Conservation (phyloP, 2,797 vertebrate genomes). For the Helicolenus hilgendorfi region DNA sequence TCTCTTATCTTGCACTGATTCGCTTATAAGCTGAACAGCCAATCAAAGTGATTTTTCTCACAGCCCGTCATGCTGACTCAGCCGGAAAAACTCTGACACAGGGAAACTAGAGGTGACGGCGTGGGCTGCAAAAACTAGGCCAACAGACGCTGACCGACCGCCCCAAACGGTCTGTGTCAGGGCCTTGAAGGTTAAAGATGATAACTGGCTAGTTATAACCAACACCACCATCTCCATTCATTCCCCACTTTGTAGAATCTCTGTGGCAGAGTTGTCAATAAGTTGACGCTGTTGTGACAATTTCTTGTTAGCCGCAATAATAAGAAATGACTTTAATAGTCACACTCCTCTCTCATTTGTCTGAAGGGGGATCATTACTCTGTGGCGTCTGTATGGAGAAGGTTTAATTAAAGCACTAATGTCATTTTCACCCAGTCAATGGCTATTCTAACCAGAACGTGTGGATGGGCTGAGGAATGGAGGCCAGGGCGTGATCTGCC, state of each 20-base stretch:
- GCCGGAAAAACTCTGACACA: no score
- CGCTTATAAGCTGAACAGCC: no score
- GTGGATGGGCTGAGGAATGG: conserved; percentile 47
- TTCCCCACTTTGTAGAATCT: not conserved
- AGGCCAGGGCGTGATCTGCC: conserved; percentile 52
- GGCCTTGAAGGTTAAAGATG: rapidly evolving
- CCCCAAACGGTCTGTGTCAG: no score
- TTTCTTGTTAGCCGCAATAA: conserved; percentile 33
- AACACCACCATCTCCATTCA: not conserved
- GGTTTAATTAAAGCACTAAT: conserved; percentile 82
- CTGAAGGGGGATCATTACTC: conserved; percentile 75
- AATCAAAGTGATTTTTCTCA: no score
- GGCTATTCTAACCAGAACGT: conserved; percentile 67
- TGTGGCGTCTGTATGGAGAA: conserved; percentile 48
- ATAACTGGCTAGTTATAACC: not conserved
- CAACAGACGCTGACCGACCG: no score
- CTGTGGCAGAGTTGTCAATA: conserved; percentile 34
- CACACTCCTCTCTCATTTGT: conserved; percentile 76
- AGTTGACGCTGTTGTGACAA: conserved; percentile 19
- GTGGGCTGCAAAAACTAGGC: no score
- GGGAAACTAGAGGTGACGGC: no score
- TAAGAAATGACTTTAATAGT: conserved; percentile 55
- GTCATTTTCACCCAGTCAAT: conserved; percentile 77
- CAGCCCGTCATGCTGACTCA: no score
- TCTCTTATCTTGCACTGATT: no score